These are phyloP conservation scores for human DNA, from an alignment of 2,113 vertebrate genomes.

Conservation along the genomic window GRCh38 chr15:72135501-72136000, in stretches of 20 bases:
- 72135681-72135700: not conserved
- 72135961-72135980: not conserved
- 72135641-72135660: not conserved
- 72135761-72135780: constrained; percentile 2
- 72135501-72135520: constrained; percentile 11
- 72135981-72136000: not conserved
- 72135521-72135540: not conserved
- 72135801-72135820: not conserved
- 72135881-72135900: not conserved
- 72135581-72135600: not conserved
- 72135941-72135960: not conserved
- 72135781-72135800: not conserved
- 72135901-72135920: not conserved
- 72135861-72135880: not conserved
- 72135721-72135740: not conserved
- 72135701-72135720: not conserved
- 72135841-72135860: not conserved
- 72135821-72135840: not conserved
- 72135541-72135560: constrained; percentile 41
- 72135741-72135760: not conserved
- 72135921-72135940: not conserved
- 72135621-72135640: constrained; percentile 14
- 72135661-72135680: not conserved
- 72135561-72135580: not conserved
- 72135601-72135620: not conserved